Conservation (phyloP, 1,140 invertebrate genomes). For the Archegozetes longisetosus region DNA sequence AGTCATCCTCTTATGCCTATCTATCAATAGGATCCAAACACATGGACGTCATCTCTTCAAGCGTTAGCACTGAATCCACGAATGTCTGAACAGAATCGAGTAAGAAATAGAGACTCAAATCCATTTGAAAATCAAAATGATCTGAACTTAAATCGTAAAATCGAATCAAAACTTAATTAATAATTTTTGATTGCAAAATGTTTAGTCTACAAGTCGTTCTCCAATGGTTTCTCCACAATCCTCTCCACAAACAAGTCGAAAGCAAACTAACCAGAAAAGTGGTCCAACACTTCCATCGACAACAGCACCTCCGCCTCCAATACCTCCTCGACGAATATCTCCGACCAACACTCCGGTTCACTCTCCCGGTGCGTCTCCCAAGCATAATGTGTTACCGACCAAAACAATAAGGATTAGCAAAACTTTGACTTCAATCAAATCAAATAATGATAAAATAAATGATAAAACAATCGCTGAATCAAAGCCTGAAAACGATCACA, state of each 20-base stretch:
- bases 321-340: conserved; percentile 42
- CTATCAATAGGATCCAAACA: conserved; percentile 24
- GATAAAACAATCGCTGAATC: background rate
- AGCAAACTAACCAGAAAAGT: conserved; percentile 26
- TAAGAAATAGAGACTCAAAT: background rate
- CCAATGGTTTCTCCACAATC: conserved; percentile 40
- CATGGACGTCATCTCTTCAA: conserved; percentile 33
- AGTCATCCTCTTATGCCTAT: too few species aligned
- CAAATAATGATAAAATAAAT: background rate
- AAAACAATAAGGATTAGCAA: background rate
- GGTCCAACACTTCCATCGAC: conserved; percentile 27
- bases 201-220: conserved; percentile 26
- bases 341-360: conserved; percentile 31
- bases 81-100: conserved; percentile 10
- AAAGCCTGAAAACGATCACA: background rate
- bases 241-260: conserved; percentile 32
- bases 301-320: conserved; percentile 18
- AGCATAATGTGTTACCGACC: conserved; percentile 12
- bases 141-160: background rate
- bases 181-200: background rate
- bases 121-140: background rate
- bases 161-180: background rate
- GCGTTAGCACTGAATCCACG: conserved; percentile 32
- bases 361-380: conserved; percentile 23
- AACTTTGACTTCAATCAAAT: background rate